Conservation (phyloP, 2,888 invertebrate genomes). For the Germaria angustata region DNA sequence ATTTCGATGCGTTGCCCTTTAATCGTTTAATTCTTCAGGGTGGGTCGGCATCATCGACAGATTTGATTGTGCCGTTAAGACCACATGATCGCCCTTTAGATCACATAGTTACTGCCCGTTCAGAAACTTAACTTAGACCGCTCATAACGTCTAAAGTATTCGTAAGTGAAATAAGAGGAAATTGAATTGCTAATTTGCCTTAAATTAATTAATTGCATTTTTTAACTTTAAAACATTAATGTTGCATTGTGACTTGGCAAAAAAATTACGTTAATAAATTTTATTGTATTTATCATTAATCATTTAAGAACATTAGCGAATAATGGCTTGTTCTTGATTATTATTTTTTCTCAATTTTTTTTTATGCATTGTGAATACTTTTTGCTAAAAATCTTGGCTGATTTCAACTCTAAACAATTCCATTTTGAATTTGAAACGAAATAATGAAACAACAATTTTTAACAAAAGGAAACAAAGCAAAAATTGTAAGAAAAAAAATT, state of each 20-base stretch:
- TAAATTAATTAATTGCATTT: background rate
- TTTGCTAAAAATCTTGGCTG: background rate
- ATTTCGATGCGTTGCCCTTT: no score
- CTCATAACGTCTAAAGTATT: no score
- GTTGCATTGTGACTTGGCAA: background rate
- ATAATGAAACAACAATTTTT: constrained; percentile 1
- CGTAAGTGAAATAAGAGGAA: no score
- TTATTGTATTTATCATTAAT: constrained; percentile 28
- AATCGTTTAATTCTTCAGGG: no score
- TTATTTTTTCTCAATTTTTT: constrained; percentile 11
- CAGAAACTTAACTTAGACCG: no score
- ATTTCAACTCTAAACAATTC: constrained; percentile 12
- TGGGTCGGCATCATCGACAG: no score
- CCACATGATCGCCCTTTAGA: no score
- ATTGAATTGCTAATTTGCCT: background rate
- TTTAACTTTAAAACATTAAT: background rate
- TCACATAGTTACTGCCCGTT: no score
- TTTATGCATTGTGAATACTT: background rate
- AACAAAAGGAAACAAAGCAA: constrained; percentile 16
- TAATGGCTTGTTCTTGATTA: constrained; percentile 25
- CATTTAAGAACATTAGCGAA: constrained; percentile 16
- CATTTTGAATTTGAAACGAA: constrained; percentile 21
- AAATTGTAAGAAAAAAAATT: background rate
- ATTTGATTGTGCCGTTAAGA: no score
- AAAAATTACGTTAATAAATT: constrained; percentile 12